A percentile compares a stretch with the other conserved stretches of the same genome.
phyloP scores from a whole-genome alignment of 2,797 vertebrate genomes.

The Pipistrellus pipistrellus region DNA sequence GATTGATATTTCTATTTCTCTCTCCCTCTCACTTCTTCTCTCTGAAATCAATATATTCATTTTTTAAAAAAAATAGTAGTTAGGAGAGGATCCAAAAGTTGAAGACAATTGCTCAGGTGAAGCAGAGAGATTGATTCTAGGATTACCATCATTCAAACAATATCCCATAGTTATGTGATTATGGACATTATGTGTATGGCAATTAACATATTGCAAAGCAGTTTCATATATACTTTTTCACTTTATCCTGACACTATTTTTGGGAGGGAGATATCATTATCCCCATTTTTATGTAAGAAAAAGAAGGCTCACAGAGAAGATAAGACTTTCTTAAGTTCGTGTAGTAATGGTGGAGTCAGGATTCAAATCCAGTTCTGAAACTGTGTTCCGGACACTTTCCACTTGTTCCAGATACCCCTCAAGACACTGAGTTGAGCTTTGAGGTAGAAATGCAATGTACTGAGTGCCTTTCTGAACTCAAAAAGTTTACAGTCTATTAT shows the following conservation, averaged over 20 bases:
- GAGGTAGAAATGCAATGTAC: not conserved
- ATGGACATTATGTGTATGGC: conserved; percentile 9
- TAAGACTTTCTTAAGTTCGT: not conserved
- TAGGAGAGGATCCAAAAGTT: conserved; percentile 1
- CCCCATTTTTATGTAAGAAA: conserved; percentile 40
- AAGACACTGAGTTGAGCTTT: not conserved
- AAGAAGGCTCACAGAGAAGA: not conserved
- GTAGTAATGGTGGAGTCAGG: not conserved
- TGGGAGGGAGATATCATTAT: conserved; percentile 17
- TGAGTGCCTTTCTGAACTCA: conserved; percentile 54
- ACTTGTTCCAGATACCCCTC: not conserved
- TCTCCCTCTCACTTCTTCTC: too few relatives aligned
- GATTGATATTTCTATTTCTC: too few relatives aligned
- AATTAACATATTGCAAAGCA: conserved; percentile 63
- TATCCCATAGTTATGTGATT: conserved; percentile 16
- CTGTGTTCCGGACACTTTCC: not conserved
- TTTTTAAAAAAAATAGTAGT: not conserved
- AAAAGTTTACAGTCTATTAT: conserved; percentile 21
- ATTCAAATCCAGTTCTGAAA: conserved; percentile 35
- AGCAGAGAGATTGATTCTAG: not conserved
- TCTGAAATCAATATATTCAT: too few relatives aligned
- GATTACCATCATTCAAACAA: conserved; percentile 21
- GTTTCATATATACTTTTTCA: conserved; percentile 53
- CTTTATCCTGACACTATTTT: conserved; percentile 57
- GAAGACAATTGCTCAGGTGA: conserved; percentile 37